phyloP scores from a whole-genome alignment of 1,140 invertebrate species.

The Heliconius melpomene region DNA sequence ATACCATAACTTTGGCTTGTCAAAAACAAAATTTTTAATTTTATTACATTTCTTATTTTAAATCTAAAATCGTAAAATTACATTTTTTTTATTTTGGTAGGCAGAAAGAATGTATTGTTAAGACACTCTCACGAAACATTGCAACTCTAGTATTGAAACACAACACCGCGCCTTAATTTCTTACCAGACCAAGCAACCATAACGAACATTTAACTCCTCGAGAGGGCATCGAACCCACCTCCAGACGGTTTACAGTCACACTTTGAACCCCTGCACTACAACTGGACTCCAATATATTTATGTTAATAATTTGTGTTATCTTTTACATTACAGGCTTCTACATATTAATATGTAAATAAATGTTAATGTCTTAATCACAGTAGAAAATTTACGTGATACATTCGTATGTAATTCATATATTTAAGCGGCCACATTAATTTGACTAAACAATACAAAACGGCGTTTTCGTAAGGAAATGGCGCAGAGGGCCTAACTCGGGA shows the following conservation, averaged over 20 bases:
- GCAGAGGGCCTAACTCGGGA: background rate
- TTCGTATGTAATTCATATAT: constrained; percentile 14
- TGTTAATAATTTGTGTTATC: too few species aligned
- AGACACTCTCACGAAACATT: too few species aligned
- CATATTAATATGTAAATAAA: background rate
- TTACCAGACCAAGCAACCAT: background rate
- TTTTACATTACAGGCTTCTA: background rate
- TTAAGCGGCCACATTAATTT: constrained; percentile 23
- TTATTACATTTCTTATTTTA: too few species aligned
- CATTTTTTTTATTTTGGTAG: too few species aligned
- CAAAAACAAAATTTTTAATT: too few species aligned
- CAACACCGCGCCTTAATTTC: background rate
- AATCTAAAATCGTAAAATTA: too few species aligned
- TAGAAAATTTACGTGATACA: background rate
- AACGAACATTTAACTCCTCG: background rate
- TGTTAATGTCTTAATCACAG: background rate
- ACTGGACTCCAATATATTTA: too few species aligned
- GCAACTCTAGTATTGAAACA: background rate
- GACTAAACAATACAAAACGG: constrained; percentile 24
- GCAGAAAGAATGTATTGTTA: too few species aligned
- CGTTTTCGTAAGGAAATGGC: constrained; percentile 17
- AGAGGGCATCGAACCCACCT: too few species aligned
- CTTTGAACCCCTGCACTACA: too few species aligned
- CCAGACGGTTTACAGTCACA: too few species aligned
- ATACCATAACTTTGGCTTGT: too few species aligned